Conservation (phyloP, 2,113 vertebrate genomes). For the Bujurquina vittata region DNA sequence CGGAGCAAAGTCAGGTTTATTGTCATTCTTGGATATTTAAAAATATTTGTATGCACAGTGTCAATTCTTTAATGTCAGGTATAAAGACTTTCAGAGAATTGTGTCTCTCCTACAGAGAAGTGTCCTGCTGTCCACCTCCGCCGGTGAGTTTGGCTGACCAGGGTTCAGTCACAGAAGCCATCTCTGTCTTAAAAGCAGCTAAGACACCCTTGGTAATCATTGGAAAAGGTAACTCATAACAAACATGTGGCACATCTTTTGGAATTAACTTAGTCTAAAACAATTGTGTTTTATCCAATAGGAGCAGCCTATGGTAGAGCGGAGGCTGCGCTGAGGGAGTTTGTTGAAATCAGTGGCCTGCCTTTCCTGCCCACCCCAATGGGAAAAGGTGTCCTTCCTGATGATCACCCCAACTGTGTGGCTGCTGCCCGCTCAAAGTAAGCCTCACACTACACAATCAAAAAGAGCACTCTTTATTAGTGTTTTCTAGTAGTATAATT, state of each 20-base stretch:
- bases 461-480: not conserved
- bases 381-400: constrained; percentile 95
- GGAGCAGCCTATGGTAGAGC: constrained; percentile 92
- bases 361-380: constrained; percentile 97
- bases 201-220: constrained; percentile 89
- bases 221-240: constrained; percentile 88
- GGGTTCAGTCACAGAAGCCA: constrained; percentile 77
- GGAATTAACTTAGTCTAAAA: not conserved
- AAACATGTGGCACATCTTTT: not conserved
- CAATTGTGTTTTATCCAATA: constrained; percentile 49
- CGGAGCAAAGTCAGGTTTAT: constrained; percentile 83
- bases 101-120: constrained; percentile 72
- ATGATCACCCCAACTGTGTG: constrained; percentile 91
- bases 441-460: not conserved
- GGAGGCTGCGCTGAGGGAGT: constrained; percentile 82
- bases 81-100: not conserved
- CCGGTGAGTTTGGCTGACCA: constrained; percentile 84
- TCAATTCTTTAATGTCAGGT: not conserved
- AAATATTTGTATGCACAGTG: not conserved
- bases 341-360: constrained; percentile 86
- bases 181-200: constrained; percentile 79
- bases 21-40: not conserved
- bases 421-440: constrained; percentile 93
- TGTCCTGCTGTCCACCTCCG: constrained; percentile 85
- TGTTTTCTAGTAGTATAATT: not conserved